phyloP scores from a whole-genome alignment of 2,888 invertebrate species.

The Baronia brevicornis region DNA sequence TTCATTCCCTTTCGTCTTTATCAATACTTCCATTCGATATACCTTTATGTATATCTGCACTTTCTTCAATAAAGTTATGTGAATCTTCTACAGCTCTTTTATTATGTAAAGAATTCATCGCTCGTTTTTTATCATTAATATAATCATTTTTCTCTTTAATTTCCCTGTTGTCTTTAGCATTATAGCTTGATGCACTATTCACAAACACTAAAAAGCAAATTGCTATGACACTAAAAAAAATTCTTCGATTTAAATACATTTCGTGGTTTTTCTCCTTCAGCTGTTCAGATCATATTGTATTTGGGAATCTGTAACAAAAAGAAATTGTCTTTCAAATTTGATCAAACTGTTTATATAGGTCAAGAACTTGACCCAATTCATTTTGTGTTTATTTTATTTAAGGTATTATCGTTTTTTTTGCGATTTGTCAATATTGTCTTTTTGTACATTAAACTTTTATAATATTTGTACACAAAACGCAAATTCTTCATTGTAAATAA shows the following conservation, averaged over 20 bases:
- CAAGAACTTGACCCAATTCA: background rate
- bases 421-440: no score
- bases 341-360: background rate
- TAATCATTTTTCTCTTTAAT: background rate
- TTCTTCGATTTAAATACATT: constrained; percentile 1
- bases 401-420: no score
- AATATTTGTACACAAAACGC: no score
- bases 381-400: background rate
- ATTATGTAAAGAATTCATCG: background rate
- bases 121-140: background rate
- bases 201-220: background rate
- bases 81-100: constrained; percentile 1
- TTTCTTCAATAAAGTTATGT: background rate
- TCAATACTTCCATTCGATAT: background rate
- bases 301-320: constrained; percentile 5
- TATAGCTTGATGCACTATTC: background rate
- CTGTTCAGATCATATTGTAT: no score
- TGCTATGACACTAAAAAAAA: background rate
- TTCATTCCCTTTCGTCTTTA: constrained; percentile 13
- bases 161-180: no score
- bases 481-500: no score
- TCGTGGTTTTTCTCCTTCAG: background rate
- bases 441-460: no score
- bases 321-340: background rate
- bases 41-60: background rate